Evolutionary conservation across 1,140 invertebrate species (phyloP).

Genomic region (Drosophila setifemur): DNA sequence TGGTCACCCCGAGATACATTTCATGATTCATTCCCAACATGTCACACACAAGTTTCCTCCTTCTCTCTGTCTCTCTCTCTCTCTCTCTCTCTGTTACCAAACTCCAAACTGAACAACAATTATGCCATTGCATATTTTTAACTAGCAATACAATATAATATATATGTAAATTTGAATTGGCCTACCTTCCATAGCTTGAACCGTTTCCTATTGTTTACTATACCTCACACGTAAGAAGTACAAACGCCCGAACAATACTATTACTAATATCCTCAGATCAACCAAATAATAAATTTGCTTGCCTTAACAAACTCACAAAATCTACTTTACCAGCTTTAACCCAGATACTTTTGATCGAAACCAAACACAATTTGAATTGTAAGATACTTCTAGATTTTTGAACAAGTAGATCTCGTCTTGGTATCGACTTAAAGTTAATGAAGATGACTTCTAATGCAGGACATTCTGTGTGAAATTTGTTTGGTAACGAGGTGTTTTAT

Average conservation of each 20-base stretch:
- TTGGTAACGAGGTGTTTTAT: neutral
- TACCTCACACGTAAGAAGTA: conserved; percentile 23
- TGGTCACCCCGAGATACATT: conserved; percentile 47
- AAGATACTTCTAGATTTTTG: conserved; percentile 13
- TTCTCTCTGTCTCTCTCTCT: conserved; percentile 10
- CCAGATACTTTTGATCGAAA: conserved; percentile 41
- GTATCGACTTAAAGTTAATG: conserved; percentile 1
- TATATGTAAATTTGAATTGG: conserved; percentile 41
- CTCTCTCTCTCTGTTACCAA: conserved; percentile 5
- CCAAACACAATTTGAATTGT: conserved; percentile 50
- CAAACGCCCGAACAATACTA: conserved; percentile 12
- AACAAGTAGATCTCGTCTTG: conserved; percentile 23
- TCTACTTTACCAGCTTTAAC: conserved; percentile 33
- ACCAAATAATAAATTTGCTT: conserved; percentile 52
- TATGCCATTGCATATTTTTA: conserved; percentile 27
- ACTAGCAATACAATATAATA: conserved; percentile 14
- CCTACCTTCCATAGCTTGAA: conserved; percentile 30
- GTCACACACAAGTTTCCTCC: conserved; percentile 41
- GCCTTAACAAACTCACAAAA: conserved; percentile 48
- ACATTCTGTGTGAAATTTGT: neutral
- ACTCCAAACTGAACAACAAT: conserved; percentile 38
- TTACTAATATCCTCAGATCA: conserved; percentile 35
- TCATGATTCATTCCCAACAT: conserved; percentile 33
- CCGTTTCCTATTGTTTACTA: conserved; percentile 47
- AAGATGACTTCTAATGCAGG: neutral